Base-by-base conservation (phyloP, 2,888 invertebrate species). In the Andrena minutula region DNA sequence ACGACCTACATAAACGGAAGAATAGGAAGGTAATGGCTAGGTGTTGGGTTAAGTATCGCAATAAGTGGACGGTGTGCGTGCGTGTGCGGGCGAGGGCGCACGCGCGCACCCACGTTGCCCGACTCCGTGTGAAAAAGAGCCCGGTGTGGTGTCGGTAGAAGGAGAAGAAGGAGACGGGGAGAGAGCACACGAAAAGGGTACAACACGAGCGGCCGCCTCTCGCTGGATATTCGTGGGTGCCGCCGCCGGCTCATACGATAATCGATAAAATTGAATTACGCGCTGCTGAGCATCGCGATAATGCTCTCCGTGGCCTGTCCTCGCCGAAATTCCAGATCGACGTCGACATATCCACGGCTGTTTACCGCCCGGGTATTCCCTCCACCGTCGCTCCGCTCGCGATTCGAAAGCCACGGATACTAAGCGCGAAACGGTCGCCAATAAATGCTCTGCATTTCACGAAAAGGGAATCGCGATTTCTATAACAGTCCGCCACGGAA, bases 191-290 rank as follows among this genome's bases (percentile, higher is more conserved):
- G 79, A 88, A 83, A 88, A 85, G 88, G 83, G 83, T 83, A 86
- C 75, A 82, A 86, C 85, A 79, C 60, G 79, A 82, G 80, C 72
- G 47, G 79, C 65, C 71, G 61, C 61, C 56, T 61, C 61, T 61
- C 76, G 66, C 23, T 84, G 88, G 77, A 87, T 88, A 88, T 87
- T 88, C 85, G 88, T 88, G 85, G 87, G 84, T 88, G 86, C 80
- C 60, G 35, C 35, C 49, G 32, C 63, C 78, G 75, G 77, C 85
- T 86, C 83, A 72, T 87, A 85, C 88, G 88, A 88, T 88, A 88
- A 88, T 88, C 88, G 88, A 88, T 88, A 88, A 88, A 88, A 88
- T 88, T 87, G 88, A 88, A 88, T 88, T 86, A 87, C 88, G 88
- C 88, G 84, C 88, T 79, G 79, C 28, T 88, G 88, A 88, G 81